Evolutionary conservation across 1,140 invertebrate genomes (phyloP), one percentile per base, ranked within the genome.

Genomic region (Ips typographus): DNA sequence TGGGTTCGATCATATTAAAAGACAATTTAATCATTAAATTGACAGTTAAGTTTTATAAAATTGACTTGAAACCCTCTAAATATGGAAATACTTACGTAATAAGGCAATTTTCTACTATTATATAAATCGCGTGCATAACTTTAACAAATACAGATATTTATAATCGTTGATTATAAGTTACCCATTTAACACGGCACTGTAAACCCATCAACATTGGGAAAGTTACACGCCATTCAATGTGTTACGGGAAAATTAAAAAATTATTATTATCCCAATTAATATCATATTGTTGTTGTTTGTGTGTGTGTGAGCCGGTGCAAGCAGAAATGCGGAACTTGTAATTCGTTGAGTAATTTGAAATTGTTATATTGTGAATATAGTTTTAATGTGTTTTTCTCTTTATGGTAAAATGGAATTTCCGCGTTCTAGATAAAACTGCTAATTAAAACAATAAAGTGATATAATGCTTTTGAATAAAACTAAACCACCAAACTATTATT

Each of bases 401-500:
- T 47, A 51, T 43, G 36, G 44, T 22, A 62, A 51, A 39, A 49
- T 6, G 44, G 7, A 49, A 49, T 62, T 62, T 62, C 60, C 60
- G 60, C 60, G 60, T 62, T 22, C 22, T 62, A 44, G 51, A 51
- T 62, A 51, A 62, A 62, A 62, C 41, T 62, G 41, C 22, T 49
- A 49, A 62, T 62, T 62, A 62, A 62, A 51, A 36, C 60, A 8
- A 62, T 62, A 49, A 62, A 4, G 39, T 62, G 39, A 37, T 39
- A 62, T 77, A 77, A 77, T 79, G 78, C 78, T 79, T 75, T 78
- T 72, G 73, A 75, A 78, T 78, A 77, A 80, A 80, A 65, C 74
- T 47, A 70, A 49, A 41, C 59, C 69, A 73, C 77, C 77, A 71
- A 77, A 76, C 72, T 74, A 79, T 79, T 79, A 79, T 77, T 76